phyloP scores from a whole-genome alignment of 2,797 vertebrate genomes.

The Takifugu rubripes region DNA sequence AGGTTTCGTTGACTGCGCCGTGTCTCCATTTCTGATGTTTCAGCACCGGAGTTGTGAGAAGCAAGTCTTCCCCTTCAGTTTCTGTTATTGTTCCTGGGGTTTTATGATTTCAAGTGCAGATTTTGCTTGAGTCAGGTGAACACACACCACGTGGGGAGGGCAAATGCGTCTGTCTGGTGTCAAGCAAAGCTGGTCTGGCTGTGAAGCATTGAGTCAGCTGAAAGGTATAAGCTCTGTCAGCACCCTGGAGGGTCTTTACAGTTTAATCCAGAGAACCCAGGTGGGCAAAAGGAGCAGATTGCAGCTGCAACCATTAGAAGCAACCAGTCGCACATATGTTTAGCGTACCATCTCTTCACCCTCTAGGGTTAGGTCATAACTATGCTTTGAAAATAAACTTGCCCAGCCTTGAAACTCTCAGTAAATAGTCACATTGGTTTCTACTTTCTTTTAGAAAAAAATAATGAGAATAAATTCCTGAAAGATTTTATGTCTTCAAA shows the following conservation, averaged over 20 bases:
- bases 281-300: constrained; percentile 48
- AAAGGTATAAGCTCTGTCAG: constrained; percentile 70
- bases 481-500: too few species aligned
- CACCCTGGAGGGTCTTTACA: constrained; percentile 65
- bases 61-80: constrained; percentile 1
- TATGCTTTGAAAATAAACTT: too few species aligned
- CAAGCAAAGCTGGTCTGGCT: constrained; percentile 48
- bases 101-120: constrained; percentile 47
- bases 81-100: constrained; percentile 44
- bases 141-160: constrained; percentile 46
- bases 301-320: constrained; percentile 42
- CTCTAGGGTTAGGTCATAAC: too few species aligned
- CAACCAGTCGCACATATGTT: constrained; percentile 11
- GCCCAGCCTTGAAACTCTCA: too few species aligned
- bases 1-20: too few species aligned
- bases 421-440: too few species aligned
- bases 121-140: constrained; percentile 62
- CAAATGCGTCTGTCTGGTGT: constrained; percentile 61
- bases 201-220: constrained; percentile 73
- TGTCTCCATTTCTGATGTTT: too few species aligned
- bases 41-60: too few species aligned
- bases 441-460: too few species aligned
- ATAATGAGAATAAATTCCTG: too few species aligned
- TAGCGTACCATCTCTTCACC: background rate
- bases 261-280: constrained; percentile 58